Evolutionary conservation across 2,888 invertebrate species (phyloP).

Genomic region (Agapostemon virescens): DNA sequence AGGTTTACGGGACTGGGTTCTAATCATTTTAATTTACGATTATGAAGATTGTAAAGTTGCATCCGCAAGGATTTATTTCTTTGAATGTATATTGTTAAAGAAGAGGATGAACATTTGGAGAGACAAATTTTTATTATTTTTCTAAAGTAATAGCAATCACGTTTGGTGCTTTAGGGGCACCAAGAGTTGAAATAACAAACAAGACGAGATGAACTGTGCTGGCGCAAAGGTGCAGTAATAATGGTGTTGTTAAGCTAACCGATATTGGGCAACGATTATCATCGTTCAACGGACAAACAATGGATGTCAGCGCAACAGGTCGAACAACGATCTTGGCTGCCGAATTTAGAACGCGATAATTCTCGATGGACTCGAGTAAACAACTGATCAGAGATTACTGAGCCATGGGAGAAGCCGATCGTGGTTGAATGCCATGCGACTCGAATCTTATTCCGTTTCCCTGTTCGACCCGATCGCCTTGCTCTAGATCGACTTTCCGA

Average conservation of each 20-base stretch:
- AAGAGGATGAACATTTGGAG: too few species aligned
- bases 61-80: too few species aligned
- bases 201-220: neutral
- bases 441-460: slow-evolving; percentile 16
- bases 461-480: neutral
- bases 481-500: slow-evolving; percentile 5
- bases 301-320: neutral
- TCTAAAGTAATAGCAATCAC: too few species aligned
- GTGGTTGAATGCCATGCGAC: slow-evolving; percentile 2
- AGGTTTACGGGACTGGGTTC: too few species aligned
- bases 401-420: slow-evolving; percentile 1
- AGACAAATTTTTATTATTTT: too few species aligned
- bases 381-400: neutral
- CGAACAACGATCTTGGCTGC: neutral
- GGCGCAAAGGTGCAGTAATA: neutral
- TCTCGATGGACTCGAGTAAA: neutral
- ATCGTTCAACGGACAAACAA: neutral
- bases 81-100: too few species aligned
- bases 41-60: too few species aligned
- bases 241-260: neutral
- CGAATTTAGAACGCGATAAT: slow-evolving; percentile 10
- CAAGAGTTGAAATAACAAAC: neutral
- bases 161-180: neutral
- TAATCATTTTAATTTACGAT: too few species aligned
- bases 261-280: neutral